phyloP scores from a whole-genome alignment of 2,888 invertebrate genomes.

The Heliothis peltigera region DNA sequence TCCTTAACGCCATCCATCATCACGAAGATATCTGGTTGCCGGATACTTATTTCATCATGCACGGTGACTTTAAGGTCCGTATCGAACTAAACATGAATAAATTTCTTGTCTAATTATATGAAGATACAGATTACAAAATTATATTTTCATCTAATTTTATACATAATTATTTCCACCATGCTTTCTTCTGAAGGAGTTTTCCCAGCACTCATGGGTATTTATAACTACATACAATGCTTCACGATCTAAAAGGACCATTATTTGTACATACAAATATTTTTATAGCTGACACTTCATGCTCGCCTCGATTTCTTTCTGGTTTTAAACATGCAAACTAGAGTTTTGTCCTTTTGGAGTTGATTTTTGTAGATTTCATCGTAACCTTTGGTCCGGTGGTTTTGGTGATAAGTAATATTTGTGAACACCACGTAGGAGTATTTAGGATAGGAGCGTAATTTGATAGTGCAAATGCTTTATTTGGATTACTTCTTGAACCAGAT shows the following conservation, averaged over 20 bases:
- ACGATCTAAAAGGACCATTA: conserved; percentile 74
- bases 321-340: conserved; percentile 62
- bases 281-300: conserved; percentile 73
- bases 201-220: conserved; percentile 83
- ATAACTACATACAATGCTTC: conserved; percentile 80
- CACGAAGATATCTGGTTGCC: conserved; percentile 98
- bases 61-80: conserved; percentile 96
- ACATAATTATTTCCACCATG: conserved; percentile 80
- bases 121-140: conserved; percentile 53
- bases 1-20: conserved; percentile 97
- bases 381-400: conserved; percentile 68
- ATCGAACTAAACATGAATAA: conserved; percentile 42
- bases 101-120: conserved; percentile 42
- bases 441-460: conserved; percentile 58
- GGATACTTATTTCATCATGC: conserved; percentile 98
- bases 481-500: conserved; percentile 42
- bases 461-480: conserved; percentile 65
- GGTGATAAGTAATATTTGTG: conserved; percentile 63
- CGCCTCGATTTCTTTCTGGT: conserved; percentile 71
- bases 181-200: conserved; percentile 82
- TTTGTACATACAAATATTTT: conserved; percentile 74
- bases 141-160: conserved; percentile 72
- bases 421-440: conserved; percentile 66
- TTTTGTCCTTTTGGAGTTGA: conserved; percentile 55
- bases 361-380: conserved; percentile 66